Conservation (phyloP, 2,113 vertebrate genomes). For the Dromaius novaehollandiae region DNA sequence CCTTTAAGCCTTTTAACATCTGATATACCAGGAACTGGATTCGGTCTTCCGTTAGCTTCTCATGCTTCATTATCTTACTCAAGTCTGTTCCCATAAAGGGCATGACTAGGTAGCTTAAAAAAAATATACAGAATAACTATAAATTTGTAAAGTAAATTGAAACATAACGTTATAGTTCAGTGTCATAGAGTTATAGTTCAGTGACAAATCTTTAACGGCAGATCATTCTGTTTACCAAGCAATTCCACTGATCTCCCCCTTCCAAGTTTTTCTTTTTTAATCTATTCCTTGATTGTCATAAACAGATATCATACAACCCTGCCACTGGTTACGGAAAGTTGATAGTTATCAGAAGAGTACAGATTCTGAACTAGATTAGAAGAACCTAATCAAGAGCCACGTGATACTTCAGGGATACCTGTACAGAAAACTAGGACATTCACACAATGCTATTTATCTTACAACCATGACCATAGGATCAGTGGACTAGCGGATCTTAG, state of each 20-base stretch:
- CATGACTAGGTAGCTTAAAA: constrained; percentile 83
- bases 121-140: background rate
- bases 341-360: background rate
- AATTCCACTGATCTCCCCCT: background rate
- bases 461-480: accelerated
- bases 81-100: constrained; percentile 86
- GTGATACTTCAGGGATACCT: background rate
- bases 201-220: background rate
- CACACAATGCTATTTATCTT: background rate
- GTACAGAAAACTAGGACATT: background rate
- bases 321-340: background rate
- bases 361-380: background rate
- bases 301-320: background rate
- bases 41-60: constrained; percentile 90
- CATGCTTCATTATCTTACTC: constrained; percentile 85
- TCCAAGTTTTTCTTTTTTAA: background rate
- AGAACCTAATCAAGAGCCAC: background rate
- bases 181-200: background rate
- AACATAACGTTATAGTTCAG: background rate
- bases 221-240: background rate
- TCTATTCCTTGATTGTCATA: background rate
- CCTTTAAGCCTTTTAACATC: constrained; percentile 94
- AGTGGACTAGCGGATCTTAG: background rate
- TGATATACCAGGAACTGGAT: constrained; percentile 96
- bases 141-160: background rate